Evolutionary conservation across 2,888 invertebrate species (phyloP), one percentile per base, ranked within the genome.

Genomic region (Pardosa pseudoannulata): DNA sequence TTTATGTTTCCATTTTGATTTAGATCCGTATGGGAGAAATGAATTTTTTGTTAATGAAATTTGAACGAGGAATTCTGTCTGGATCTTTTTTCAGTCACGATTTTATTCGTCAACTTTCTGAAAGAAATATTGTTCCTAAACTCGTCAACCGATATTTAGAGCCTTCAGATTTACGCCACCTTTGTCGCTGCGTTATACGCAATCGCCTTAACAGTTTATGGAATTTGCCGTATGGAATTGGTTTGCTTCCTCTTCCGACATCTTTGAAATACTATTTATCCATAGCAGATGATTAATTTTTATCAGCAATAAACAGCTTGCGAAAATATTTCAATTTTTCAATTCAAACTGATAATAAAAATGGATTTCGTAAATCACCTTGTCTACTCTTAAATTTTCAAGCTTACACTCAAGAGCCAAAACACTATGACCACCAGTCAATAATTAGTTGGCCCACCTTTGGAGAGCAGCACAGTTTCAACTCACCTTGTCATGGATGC

Each of bases 181-280:
- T 82, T n/a, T 71, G 82, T 36, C 62, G 82, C 0, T 29, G 50
- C 5, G 46, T 9, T 6, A 64, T 82, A 23, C 82, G 75, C 0
- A 36, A 71, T 5, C 31, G 71, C 31, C 71, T 82, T 0, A 82
- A 82, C 23, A n/a, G 1, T 11, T 75, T 39, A 1, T 82, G 82
- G 82, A 82, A 82, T 27, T 71, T 82, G 32, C 82, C 82, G 0
- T 75, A 70, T 16, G 82, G 82, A 32, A 64, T 71, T 28, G 29
- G 16, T 19, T 5, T n/a, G 23, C 28, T 82, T 29, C 82, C 82
- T 6, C 31, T 82, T 5, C 82, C 82, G 6, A 82, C 64, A 64
- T 11, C 27, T 7, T n/a, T 82, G 1, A 36, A 64, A 29, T n/a
- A n/a, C 1, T 82, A 82, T 27, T 13, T 82, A 3, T 70, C 75